phyloP scores from a whole-genome alignment of 2,113 vertebrate genomes.

The Myrmecobius fasciatus region DNA sequence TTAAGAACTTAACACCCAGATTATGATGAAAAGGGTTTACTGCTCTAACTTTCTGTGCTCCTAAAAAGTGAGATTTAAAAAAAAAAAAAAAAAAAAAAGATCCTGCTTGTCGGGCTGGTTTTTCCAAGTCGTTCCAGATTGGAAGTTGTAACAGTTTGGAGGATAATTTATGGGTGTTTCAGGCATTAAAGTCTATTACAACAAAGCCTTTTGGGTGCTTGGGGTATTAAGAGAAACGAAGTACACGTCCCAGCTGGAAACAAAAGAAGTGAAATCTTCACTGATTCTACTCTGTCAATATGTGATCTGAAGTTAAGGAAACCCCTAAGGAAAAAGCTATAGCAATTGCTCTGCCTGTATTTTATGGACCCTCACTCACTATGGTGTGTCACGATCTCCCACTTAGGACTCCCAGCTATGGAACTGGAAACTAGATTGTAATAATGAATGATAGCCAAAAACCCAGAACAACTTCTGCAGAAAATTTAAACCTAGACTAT shows the following conservation, averaged over 20 bases:
- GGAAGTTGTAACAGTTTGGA: conserved; percentile 71
- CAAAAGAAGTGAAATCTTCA: conserved; percentile 69
- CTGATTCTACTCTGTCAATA: conserved; percentile 50
- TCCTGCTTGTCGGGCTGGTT: conserved; percentile 79
- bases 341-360: conserved; percentile 60
- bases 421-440: conserved; percentile 3
- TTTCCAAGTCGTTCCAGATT: conserved; percentile 76
- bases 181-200: conserved; percentile 66
- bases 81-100: conserved; percentile 30
- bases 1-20: neutral
- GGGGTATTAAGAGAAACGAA: conserved; percentile 74
- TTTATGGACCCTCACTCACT: conserved; percentile 20
- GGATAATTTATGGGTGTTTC: conserved; percentile 79
- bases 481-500: neutral
- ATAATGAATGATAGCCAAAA: neutral
- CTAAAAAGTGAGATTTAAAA: conserved; percentile 51
- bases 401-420: neutral
- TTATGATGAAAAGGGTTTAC: conserved; percentile 61
- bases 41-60: conserved; percentile 71
- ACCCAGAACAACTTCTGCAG: neutral
- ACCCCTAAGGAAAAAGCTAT: conserved; percentile 62
- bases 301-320: conserved; percentile 56
- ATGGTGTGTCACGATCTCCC: neutral
- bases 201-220: conserved; percentile 74
- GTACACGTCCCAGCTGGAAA: conserved; percentile 72